phyloP scores from a whole-genome alignment of 1,140 invertebrate species.

The Lepidostoma basale region DNA sequence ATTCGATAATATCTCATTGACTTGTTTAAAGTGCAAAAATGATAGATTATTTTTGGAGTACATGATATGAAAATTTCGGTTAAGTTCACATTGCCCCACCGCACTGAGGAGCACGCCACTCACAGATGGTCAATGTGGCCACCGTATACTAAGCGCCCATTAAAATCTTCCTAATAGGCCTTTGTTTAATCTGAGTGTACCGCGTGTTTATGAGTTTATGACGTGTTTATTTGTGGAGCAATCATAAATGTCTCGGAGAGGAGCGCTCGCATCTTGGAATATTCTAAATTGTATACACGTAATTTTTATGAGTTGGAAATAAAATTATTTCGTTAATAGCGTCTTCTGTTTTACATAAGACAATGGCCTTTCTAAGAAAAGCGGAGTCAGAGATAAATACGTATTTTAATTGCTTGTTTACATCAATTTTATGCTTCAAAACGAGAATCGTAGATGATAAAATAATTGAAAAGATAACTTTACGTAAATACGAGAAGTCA shows the following conservation, averaged over 20 bases:
- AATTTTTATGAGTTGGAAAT: conserved; percentile 19
- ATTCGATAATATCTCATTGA: no score
- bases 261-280: conserved; percentile 11
- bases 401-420: conserved; percentile 16
- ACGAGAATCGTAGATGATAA: no score
- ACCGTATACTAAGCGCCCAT: conserved; percentile 32
- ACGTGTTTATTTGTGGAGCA: conserved; percentile 33
- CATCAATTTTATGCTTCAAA: neutral
- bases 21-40: no score
- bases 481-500: no score
- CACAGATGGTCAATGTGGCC: conserved; percentile 33
- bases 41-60: no score
- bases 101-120: neutral
- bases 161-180: conserved; percentile 37
- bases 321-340: conserved; percentile 21
- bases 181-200: conserved; percentile 31
- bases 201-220: conserved; percentile 36
- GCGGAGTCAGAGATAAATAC: conserved; percentile 2
- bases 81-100: no score
- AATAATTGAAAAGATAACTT: no score
- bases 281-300: conserved; percentile 19
- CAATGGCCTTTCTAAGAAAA: conserved; percentile 24
- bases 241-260: conserved; percentile 30
- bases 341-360: conserved; percentile 20
- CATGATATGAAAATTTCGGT: no score